phyloP scores from a whole-genome alignment of 2,113 vertebrate genomes.

The Malurus alboscapulatus region DNA sequence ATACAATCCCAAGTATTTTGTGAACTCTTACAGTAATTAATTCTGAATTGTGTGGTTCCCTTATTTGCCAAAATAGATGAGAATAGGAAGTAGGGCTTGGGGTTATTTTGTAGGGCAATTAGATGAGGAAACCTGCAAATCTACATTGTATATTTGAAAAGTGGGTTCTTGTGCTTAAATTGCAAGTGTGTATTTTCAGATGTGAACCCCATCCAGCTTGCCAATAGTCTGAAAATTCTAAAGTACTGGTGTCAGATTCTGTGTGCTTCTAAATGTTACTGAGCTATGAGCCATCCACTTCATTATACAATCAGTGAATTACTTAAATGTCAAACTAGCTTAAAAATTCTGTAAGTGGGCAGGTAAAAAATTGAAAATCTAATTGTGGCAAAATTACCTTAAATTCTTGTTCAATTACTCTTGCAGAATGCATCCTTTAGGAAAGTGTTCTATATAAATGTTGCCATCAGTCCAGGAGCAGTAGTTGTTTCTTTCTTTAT shows the following conservation, averaged over 20 bases:
- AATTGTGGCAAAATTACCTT: constrained; percentile 35
- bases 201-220: constrained; percentile 45
- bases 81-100: not conserved
- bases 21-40: constrained; percentile 43
- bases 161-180: constrained; percentile 49
- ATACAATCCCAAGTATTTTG: constrained; percentile 43
- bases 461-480: constrained; percentile 67
- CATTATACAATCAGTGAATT: constrained; percentile 47
- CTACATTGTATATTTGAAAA: constrained; percentile 59
- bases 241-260: constrained; percentile 30
- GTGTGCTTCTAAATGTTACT: constrained; percentile 51
- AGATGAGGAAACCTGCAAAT: constrained; percentile 9
- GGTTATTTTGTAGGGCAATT: not conserved
- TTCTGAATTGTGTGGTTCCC: constrained; percentile 43
- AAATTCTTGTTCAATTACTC: constrained; percentile 47
- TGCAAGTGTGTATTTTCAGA: constrained; percentile 20
- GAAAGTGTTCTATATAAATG: constrained; percentile 40
- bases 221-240: constrained; percentile 38
- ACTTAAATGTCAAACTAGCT: constrained; percentile 61
- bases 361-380: constrained; percentile 64
- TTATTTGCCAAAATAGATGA: constrained; percentile 26
- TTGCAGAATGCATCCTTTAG: constrained; percentile 66
- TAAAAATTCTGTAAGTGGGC: constrained; percentile 57
- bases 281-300: constrained; percentile 44
- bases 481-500: constrained; percentile 59